Conservation (phyloP, 2,888 invertebrate genomes). For the Tubulanus polymorphus region DNA sequence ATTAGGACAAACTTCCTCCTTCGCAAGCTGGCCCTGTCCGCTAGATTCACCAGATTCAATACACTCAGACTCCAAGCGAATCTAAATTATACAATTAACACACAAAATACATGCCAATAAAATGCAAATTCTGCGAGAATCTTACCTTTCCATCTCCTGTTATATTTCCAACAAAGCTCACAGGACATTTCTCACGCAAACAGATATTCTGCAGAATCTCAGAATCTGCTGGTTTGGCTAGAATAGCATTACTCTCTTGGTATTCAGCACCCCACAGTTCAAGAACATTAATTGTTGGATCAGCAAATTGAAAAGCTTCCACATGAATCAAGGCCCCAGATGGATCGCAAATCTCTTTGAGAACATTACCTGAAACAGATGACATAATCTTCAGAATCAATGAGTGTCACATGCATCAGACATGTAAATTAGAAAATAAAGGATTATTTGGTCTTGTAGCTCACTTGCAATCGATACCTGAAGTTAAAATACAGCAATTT, state of each 20-base stretch:
- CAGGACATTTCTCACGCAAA: conserved; percentile 83
- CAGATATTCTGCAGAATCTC: conserved; percentile 68
- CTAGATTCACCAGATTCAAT: conserved; percentile 51
- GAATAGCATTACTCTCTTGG: conserved; percentile 89
- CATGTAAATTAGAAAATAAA: background rate
- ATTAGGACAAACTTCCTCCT: conserved; percentile 13
- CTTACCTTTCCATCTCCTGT: conserved; percentile 74
- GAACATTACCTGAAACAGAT: conserved; percentile 72
- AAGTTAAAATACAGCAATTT: too few relatives aligned
- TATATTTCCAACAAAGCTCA: conserved; percentile 88
- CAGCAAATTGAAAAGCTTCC: conserved; percentile 75
- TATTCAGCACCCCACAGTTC: conserved; percentile 99
- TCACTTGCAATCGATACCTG: too few relatives aligned
- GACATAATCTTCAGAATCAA: conserved; percentile 1
- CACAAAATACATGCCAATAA: background rate
- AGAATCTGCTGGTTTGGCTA: conserved; percentile 67
- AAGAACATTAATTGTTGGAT: conserved; percentile 86
- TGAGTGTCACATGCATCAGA: background rate
- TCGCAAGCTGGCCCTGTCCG: too few relatives aligned
- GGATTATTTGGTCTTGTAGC: too few relatives aligned
- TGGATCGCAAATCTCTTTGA: conserved; percentile 95
- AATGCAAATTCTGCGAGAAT: background rate
- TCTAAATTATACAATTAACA: conserved; percentile 23
- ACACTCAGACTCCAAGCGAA: conserved; percentile 31
- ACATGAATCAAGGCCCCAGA: conserved; percentile 87